Base-by-base conservation (phyloP, 2,113 vertebrate genomes). In the Cettia cetti region DNA sequence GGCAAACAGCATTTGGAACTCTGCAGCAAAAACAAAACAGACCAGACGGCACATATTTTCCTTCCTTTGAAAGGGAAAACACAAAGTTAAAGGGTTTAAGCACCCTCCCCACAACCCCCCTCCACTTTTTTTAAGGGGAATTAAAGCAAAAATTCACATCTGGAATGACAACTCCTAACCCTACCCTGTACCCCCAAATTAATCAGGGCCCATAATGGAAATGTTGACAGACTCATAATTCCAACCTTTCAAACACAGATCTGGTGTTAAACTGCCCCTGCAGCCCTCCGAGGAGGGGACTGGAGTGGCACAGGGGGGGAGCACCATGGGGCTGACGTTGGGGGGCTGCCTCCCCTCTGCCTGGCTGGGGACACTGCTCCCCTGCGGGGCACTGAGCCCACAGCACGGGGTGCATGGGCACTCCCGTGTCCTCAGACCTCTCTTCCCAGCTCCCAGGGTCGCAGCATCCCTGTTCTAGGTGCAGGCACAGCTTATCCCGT, bases 91-190 rank as follows among this genome's bases (percentile, higher is more conserved):
- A 81, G 95, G 94, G 92, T 92, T 96, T 96, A 92, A 72, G 30
- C 18, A 7, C 11, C 6, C 4, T 7, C 11, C 11, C 4, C 10
- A 3, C 37, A 9, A 33, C 31, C 26, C 31, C 18, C 15, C 24
- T 14, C 3, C 3, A 0, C 7, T 1, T 12, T 9, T 68, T 89
- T 85, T 14, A 21, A 52, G 60, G 60, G 89, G 94, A 97, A 97
- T 97, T 96, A 97, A 92, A 93, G 85, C 94, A 97, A 97, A 96
- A 95, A 96, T 95, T 94, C 96, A 94, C 97, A 97, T 97, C 97
- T 97, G 96, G 97, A 96, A 96, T 93, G 94, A 95, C 94, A 97
- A 78, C 92, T 94, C 85, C 95, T 96, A 93, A 91, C 94, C 91
- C 91, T 95, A 47, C 61, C 53, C 88, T 0, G 20, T 79, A 91